Evolutionary conservation across 1,140 invertebrate genomes (phyloP).

Genomic region (Cepaea nemoralis): DNA sequence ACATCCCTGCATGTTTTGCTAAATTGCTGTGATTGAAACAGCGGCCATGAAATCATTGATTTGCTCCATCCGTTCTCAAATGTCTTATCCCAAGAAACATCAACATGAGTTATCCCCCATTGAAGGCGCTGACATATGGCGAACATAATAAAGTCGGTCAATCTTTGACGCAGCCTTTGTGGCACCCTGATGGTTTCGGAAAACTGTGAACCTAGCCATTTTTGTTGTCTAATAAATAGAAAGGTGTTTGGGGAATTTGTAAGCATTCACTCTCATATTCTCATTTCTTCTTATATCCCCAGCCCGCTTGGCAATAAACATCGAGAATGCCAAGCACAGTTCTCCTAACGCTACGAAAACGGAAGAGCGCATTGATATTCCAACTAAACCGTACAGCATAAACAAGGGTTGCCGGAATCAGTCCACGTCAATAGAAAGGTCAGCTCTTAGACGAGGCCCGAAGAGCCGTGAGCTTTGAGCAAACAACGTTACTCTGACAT

Average conservation of each 20-base stretch:
- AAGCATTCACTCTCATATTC: slow-evolving; percentile 20
- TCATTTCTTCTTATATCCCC: slow-evolving; percentile 24
- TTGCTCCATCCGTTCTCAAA: too few relatives aligned
- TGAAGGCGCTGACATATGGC: not conserved
- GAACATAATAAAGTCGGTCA: not conserved
- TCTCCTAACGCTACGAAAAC: not conserved
- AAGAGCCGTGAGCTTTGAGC: slow-evolving; percentile 3
- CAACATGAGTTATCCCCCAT: too few relatives aligned
- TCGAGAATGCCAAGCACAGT: slow-evolving; percentile 22
- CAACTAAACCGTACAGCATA: slow-evolving; percentile 12
- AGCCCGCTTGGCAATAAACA: slow-evolving; percentile 23
- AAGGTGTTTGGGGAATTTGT: slow-evolving; percentile 5
- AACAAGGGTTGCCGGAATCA: slow-evolving; percentile 4
- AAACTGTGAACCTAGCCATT: not conserved
- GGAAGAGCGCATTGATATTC: slow-evolving; percentile 34
- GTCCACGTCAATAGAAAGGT: slow-evolving; percentile 34
- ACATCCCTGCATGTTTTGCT: too few relatives aligned
- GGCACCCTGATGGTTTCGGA: not conserved
- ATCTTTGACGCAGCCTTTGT: not conserved
- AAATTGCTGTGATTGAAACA: too few relatives aligned
- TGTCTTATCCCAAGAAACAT: too few relatives aligned
- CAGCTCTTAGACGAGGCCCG: not conserved
- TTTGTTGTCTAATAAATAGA: slow-evolving; percentile 21
- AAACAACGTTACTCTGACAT: slow-evolving; percentile 16
- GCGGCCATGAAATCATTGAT: too few relatives aligned